These are phyloP conservation scores for Syngnathus scovelli DNA, from an alignment of 2,113 vertebrate genomes.

Conservation along the genomic window DNA sequence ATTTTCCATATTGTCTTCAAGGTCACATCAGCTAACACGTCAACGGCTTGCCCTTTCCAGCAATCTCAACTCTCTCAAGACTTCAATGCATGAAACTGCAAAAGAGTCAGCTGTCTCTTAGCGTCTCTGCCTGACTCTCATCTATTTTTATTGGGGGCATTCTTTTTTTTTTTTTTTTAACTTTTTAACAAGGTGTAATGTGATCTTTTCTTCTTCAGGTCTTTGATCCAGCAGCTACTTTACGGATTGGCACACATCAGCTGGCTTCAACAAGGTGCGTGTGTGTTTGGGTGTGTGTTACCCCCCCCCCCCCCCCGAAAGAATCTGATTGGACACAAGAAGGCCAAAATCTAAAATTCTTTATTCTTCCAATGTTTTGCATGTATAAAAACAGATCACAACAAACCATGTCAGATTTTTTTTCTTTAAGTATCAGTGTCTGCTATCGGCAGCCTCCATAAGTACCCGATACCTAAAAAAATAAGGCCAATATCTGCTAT, in stretches of 20 bases:
- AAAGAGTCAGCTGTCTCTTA: background rate
- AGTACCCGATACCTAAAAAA: too few species aligned
- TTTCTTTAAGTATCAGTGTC: too few species aligned
- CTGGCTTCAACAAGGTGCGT: constrained; percentile 84
- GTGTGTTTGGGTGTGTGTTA: background rate
- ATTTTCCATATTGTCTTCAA: background rate
- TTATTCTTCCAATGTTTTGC: too few species aligned
- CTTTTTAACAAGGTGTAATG: constrained; percentile 11
- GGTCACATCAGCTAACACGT: constrained; percentile 5
- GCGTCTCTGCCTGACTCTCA: background rate
- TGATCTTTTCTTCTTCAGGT: constrained; percentile 70
- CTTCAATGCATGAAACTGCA: constrained; percentile 4
- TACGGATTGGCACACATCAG: constrained; percentile 83
- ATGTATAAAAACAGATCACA: too few species aligned
- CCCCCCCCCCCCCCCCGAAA: background rate
- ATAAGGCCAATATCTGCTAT: too few species aligned
- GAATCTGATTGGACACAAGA: background rate
- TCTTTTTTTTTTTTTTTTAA: background rate
- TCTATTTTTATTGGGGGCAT: constrained; percentile 7
- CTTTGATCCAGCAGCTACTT: constrained; percentile 88
- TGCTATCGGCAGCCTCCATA: too few species aligned
- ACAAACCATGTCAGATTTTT: too few species aligned
- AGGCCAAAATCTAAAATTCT: background rate
- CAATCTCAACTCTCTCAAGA: constrained; percentile 9
- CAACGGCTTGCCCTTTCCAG: constrained; percentile 11